phyloP scores from a whole-genome alignment of 2,888 invertebrate species.

The Ophion ventricosus region DNA sequence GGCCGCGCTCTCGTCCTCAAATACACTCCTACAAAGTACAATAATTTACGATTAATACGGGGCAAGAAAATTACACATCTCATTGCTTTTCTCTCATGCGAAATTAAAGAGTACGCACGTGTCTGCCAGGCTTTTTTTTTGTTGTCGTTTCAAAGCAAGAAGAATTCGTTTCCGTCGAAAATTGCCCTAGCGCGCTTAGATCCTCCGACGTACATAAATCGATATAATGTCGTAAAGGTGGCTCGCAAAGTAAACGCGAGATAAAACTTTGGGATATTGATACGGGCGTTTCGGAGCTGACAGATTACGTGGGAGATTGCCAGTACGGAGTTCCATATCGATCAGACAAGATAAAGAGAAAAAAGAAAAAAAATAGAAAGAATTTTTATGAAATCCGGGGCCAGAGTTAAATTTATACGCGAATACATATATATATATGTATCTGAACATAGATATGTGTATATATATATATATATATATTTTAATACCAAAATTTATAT shows the following conservation, averaged over 20 bases:
- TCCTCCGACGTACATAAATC: conserved; percentile 58
- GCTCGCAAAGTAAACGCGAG: not conserved
- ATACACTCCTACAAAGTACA: not conserved
- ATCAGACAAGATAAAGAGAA: conserved; percentile 47
- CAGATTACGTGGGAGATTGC: not conserved
- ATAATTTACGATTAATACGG: not conserved
- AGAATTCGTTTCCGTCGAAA: conserved; percentile 41
- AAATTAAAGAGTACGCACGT: not conserved
- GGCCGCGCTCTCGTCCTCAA: too few relatives aligned
- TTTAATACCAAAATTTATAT: conserved; percentile 83
- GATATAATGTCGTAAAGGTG: not conserved
- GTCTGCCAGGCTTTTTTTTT: not conserved
- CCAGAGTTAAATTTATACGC: conserved; percentile 80
- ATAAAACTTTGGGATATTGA: conserved; percentile 23
- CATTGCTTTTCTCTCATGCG: not conserved
- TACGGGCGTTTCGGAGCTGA: not conserved
- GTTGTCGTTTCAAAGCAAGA: not conserved
- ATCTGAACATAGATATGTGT: conserved; percentile 73
- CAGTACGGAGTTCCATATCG: not conserved
- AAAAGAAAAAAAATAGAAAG: conserved; percentile 52
- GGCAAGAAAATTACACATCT: not conserved
- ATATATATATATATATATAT: conserved; percentile 81
- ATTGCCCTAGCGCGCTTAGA: conserved; percentile 53
- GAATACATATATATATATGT: conserved; percentile 76
- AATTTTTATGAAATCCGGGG: conserved; percentile 80